Base-by-base conservation (phyloP, 2,888 invertebrate species). In the Netelia fuscicornis region DNA sequence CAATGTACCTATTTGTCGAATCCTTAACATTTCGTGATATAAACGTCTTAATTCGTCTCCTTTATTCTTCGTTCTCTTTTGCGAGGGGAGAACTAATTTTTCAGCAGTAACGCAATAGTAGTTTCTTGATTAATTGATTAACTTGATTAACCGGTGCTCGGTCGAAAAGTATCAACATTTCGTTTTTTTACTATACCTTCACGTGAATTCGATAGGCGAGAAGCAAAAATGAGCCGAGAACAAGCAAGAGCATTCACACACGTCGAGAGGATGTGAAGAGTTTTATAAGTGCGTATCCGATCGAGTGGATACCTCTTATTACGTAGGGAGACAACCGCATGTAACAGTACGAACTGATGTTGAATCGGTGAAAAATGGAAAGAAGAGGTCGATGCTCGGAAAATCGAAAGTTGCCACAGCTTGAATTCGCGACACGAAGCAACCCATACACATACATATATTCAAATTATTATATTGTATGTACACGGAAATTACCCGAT, bases 301-400 rank as follows among this genome's bases (percentile, higher is more conserved):
- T 85, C 75, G 71, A 82, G 85, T 75, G 71, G 85, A 82, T 82
- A 76, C 70, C 75, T 82, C 79, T 82, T 82, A 75, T 85, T 85
- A 78, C 64, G 79, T 82, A 81, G 68, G 48, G 70, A 67, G 74
- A 68, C 65, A 65, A 82, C 30, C 67, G 74, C 68, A 62, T n/a
- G 37, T 70, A 62, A 2, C 56, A 65, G 72, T 60, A 56, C 44
- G n/a, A 68, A 54, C 5, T 30, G n/a, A n/a, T n/a, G 30, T 68
- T 20, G 72, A 23, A 17, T 54, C 42, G 65, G 17, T 77, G 76
- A 76, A 58, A 56, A 78, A 37, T 78, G 65, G 30, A 42, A 42
- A 25, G 42, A 25, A 23, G 74, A 78, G 85, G 85, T 82, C 85
- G 82, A 79, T 71, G 82, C 65, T 82, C 85, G 82, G 23, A 48